These are phyloP conservation scores for Pteropus rufus DNA, from an alignment of 2,797 vertebrate genomes.

Conservation along the genomic window DNA sequence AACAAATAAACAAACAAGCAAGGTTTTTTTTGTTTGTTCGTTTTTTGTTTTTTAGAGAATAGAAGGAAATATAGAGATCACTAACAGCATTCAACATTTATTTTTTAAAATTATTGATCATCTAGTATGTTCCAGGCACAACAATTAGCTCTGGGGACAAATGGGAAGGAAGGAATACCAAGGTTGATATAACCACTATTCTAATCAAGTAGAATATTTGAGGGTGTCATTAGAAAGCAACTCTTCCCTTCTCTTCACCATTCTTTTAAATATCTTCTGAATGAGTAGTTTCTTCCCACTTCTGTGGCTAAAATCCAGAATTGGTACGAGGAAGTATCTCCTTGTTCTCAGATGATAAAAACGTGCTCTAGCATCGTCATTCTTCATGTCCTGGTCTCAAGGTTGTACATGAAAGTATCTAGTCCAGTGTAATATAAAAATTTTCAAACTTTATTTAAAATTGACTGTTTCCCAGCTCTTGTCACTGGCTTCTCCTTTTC, in stretches of 20 bases:
- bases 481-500: background rate
- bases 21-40: too few species aligned
- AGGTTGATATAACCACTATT: background rate
- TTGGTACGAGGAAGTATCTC: background rate
- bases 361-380: background rate
- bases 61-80: background rate
- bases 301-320: too few species aligned
- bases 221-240: background rate
- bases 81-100: background rate
- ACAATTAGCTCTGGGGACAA: accelerated
- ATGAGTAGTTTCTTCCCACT: background rate
- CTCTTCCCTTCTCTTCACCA: background rate
- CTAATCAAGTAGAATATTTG: accelerated
- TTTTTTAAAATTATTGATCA: background rate
- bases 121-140: background rate
- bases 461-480: too few species aligned
- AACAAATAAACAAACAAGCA: too few species aligned
- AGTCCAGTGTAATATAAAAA: background rate
- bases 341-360: background rate
- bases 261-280: accelerated
- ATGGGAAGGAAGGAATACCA: accelerated
- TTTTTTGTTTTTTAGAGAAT: background rate
- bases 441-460: background rate
- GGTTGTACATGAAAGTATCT: background rate
- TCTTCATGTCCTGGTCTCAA: background rate